phyloP scores from a whole-genome alignment of 2,797 vertebrate species.

The Erpetoichthys calabaricus region DNA sequence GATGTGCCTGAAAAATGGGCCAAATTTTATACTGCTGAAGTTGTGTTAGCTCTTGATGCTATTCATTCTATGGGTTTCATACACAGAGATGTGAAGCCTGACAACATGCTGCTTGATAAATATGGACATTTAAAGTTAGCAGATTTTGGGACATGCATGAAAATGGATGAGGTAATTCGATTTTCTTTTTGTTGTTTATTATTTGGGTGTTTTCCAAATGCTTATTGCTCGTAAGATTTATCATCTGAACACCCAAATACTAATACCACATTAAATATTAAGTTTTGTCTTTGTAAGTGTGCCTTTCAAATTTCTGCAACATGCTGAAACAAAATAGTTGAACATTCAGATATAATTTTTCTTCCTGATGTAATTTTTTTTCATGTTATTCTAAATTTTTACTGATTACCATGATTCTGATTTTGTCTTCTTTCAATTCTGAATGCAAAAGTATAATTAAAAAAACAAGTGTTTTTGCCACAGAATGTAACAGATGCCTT shows the following conservation, averaged over 20 bases:
- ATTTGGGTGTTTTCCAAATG: background rate
- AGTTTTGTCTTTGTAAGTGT: too few relatives aligned
- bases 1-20: constrained; percentile 97
- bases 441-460: too few relatives aligned
- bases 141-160: constrained; percentile 98
- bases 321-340: too few relatives aligned
- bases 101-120: constrained; percentile 95
- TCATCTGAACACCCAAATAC: too few relatives aligned
- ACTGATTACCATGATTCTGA: background rate
- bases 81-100: constrained; percentile 92
- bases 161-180: constrained; percentile 87
- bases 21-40: constrained; percentile 93
- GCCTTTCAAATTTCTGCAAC: too few relatives aligned
- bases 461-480: too few relatives aligned
- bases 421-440: background rate
- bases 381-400: background rate
- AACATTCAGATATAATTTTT: too few relatives aligned
- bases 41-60: constrained; percentile 90
- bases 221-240: too few relatives aligned
- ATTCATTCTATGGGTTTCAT: constrained; percentile 98
- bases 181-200: background rate
- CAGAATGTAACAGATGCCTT: too few relatives aligned
- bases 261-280: too few relatives aligned
- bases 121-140: constrained; percentile 89
- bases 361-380: background rate